These are phyloP conservation scores for Heteropelma amictum DNA, from an alignment of 2,888 invertebrate genomes.

Conservation along the genomic window DNA sequence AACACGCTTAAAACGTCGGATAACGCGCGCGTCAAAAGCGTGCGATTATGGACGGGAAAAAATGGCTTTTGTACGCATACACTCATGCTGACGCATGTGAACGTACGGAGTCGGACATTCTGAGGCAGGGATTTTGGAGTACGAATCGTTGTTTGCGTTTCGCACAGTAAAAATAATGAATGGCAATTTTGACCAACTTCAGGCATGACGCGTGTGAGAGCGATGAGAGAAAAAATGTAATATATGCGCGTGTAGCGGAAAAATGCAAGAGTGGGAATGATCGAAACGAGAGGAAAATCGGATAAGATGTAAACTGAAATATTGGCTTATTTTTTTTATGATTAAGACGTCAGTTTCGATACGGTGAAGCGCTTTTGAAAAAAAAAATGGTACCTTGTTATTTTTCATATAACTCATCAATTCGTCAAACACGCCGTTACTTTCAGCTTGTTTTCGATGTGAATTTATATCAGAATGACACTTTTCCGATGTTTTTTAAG, in stretches of 20 bases:
- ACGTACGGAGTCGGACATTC: constrained; percentile 29
- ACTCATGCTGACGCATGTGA: not conserved
- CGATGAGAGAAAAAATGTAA: not conserved
- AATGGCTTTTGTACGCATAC: constrained; percentile 46
- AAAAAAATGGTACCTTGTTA: no score
- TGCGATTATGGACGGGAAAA: constrained; percentile 40
- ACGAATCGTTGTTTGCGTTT: constrained; percentile 66
- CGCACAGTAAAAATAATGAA: constrained; percentile 71
- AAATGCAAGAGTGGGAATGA: no score
- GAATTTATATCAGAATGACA: no score
- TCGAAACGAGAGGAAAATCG: no score
- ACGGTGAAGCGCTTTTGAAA: no score
- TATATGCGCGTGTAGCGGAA: not conserved
- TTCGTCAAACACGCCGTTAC: no score
- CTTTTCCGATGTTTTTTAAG: no score
- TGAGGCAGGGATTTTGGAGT: not conserved
- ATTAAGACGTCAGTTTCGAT: no score
- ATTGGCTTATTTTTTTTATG: no score
- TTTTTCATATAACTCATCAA: no score
- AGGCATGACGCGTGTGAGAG: constrained; percentile 10
- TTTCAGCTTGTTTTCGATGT: no score
- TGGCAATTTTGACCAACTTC: constrained; percentile 53
- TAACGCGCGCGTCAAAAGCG: constrained; percentile 44
- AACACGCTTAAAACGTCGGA: constrained; percentile 74
- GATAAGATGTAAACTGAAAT: no score